These are phyloP conservation scores for Gorsachius goisagi DNA, from an alignment of 2,113 vertebrate genomes.

Conservation along the genomic window DNA sequence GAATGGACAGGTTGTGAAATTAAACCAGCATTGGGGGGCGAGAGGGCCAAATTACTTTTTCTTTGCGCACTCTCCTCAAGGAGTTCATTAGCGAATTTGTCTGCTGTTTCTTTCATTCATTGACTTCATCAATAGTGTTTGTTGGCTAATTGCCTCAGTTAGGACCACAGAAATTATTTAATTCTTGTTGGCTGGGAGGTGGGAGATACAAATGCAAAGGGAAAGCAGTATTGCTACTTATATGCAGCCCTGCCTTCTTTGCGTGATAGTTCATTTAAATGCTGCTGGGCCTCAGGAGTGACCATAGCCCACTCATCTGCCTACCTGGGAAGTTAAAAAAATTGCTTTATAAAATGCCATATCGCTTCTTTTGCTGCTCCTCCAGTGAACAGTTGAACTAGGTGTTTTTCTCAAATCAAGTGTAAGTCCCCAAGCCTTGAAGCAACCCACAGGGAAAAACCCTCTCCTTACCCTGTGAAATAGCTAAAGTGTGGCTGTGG, in stretches of 20 bases:
- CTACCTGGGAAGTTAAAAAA: not conserved
- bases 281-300: not conserved
- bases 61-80: not conserved
- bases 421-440: not conserved
- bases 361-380: not conserved
- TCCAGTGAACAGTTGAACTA: not conserved
- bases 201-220: not conserved
- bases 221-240: not conserved
- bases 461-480: not conserved
- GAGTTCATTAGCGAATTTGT: not conserved
- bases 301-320: not conserved
- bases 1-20: slow-evolving; percentile 33
- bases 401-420: slow-evolving; percentile 7
- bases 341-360: not conserved
- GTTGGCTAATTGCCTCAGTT: not conserved
- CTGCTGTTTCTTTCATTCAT: slow-evolving; percentile 4
- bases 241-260: no score
- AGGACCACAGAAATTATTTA: not conserved
- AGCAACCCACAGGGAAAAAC: not conserved
- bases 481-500: slow-evolving; percentile 1
- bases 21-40: rapidly evolving
- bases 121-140: not conserved
- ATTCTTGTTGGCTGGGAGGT: not conserved
- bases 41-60: not conserved
- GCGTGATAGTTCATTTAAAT: not conserved